Percentiles rank a stretch among this genome's conserved stretches.
phyloP scores from a whole-genome alignment of 1,140 invertebrate species.

The Polypedilum pembai region DNA sequence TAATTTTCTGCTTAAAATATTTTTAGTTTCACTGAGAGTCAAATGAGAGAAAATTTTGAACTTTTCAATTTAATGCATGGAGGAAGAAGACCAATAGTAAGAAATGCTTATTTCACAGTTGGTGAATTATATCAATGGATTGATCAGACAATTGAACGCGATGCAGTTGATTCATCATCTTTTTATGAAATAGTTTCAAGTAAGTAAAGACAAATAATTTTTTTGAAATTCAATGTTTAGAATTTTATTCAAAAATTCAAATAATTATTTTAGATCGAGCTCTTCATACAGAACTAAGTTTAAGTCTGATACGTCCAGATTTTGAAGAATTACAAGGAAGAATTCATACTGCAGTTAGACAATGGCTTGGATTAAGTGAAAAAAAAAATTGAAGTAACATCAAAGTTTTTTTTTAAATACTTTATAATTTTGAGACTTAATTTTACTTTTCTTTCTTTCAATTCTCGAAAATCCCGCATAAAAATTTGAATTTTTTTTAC shows the following conservation, averaged over 20 bases:
- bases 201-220: too few relatives aligned
- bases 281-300: neutral
- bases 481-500: too few relatives aligned
- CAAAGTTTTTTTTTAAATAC: too few relatives aligned
- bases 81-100: constrained; percentile 48
- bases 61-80: constrained; percentile 37
- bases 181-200: neutral
- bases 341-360: neutral
- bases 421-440: too few relatives aligned
- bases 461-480: too few relatives aligned
- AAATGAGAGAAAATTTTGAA: constrained; percentile 51
- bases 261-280: neutral
- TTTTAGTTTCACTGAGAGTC: constrained; percentile 44
- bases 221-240: neutral
- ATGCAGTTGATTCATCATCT: neutral
- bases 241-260: neutral
- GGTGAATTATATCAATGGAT: constrained; percentile 57
- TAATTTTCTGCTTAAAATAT: constrained; percentile 32
- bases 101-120: constrained; percentile 56
- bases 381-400: too few relatives aligned
- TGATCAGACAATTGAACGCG: neutral
- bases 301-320: neutral
- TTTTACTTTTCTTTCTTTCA: too few relatives aligned
- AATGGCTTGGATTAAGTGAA: neutral
- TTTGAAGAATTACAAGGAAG: neutral